A percentile compares a stretch with the other conserved stretches of the same genome.
Conservation (phyloP, 2,888 invertebrate genomes). For the Archaeoteleia sp. region DNA sequence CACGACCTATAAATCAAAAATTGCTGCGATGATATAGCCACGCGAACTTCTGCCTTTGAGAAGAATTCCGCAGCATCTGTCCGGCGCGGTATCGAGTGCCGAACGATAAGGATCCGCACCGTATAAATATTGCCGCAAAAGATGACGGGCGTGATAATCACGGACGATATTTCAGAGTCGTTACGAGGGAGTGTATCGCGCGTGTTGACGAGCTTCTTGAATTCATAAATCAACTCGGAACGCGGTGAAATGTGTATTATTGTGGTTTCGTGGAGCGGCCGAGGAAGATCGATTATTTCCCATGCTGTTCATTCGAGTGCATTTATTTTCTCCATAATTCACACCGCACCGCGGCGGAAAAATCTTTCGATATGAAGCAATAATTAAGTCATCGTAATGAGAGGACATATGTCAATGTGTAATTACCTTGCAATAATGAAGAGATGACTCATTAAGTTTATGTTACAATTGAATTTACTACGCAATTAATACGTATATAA, state of each 20-base stretch:
- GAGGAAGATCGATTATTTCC: slow-evolving; percentile 36
- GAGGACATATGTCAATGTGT: slow-evolving; percentile 11
- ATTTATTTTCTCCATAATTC: slow-evolving; percentile 18
- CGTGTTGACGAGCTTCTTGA: slow-evolving; percentile 24
- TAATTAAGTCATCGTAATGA: slow-evolving; percentile 11
- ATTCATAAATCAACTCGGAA: slow-evolving; percentile 19
- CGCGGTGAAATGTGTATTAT: slow-evolving; percentile 21
- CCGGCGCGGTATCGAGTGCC: slow-evolving; percentile 5
- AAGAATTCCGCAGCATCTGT: slow-evolving; percentile 17
- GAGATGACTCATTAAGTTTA: too few relatives aligned
- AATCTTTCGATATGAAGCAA: slow-evolving; percentile 8
- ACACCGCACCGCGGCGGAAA: slow-evolving; percentile 5
- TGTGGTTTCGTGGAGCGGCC: slow-evolving; percentile 9
- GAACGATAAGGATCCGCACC: slow-evolving; percentile 15
- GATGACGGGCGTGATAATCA: slow-evolving; percentile 18
- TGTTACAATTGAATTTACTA: too few relatives aligned
- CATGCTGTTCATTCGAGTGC: slow-evolving; percentile 18
- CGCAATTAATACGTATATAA: too few relatives aligned
- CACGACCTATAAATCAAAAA: too few relatives aligned
- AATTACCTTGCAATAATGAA: not conserved
- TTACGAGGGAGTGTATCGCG: slow-evolving; percentile 24
- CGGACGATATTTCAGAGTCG: slow-evolving; percentile 23
- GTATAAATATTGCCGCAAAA: slow-evolving; percentile 13
- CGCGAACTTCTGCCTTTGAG: not conserved
- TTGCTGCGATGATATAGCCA: not conserved